Conservation (phyloP, 30 jellyfish, hydroid and myxozoan species). For the Pelagia noctiluca region DNA sequence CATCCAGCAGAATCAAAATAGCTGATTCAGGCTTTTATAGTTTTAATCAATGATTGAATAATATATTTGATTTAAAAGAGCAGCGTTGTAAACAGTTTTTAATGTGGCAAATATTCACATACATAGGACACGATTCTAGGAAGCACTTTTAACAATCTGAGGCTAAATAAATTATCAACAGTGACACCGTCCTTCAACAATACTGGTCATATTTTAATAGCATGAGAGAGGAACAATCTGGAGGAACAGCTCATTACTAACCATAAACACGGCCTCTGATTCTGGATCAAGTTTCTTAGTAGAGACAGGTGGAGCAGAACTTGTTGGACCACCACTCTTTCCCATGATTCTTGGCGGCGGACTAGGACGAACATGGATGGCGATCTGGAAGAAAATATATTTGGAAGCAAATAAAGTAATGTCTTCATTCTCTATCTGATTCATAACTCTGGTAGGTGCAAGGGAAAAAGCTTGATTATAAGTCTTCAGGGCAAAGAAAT, state of each 20-base stretch:
- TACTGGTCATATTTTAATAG: not conserved
- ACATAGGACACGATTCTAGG: no score
- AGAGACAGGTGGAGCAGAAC: constrained; percentile 14
- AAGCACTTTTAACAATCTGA: no score
- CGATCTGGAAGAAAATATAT: constrained; percentile 32
- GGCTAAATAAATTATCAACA: no score
- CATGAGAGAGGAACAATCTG: not conserved
- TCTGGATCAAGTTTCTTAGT: constrained; percentile 42
- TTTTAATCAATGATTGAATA: no score
- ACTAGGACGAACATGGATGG: constrained; percentile 57
- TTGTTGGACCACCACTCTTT: constrained; percentile 13
- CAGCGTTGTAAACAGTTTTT: no score
- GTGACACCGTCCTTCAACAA: not conserved
- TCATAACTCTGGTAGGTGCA: not conserved
- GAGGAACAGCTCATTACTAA: not conserved
- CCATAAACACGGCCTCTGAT: constrained; percentile 50
- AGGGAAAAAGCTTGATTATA: constrained; percentile 2
- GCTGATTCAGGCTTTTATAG: no score
- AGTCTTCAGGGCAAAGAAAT: no score
- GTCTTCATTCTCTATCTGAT: not conserved
- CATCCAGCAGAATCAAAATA: no score
- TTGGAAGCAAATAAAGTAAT: no score
- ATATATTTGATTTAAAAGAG: no score
- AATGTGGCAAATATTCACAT: no score
- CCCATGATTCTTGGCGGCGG: constrained; percentile 62